phyloP scores from a whole-genome alignment of 2,113 vertebrate species.

The Limnothrissa miodon region DNA sequence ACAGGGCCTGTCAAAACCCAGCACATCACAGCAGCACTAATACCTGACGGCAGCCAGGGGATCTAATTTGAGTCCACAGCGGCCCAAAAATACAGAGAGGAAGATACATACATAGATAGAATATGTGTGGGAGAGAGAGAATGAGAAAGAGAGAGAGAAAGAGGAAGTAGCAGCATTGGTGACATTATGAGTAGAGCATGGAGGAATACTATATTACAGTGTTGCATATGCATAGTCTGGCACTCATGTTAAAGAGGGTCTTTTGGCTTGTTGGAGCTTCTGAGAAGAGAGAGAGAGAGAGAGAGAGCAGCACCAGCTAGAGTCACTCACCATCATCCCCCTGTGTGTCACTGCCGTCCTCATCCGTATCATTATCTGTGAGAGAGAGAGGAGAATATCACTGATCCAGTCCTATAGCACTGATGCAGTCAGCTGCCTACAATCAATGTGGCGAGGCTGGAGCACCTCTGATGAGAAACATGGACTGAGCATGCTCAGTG shows the following conservation, averaged over 20 bases:
- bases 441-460: not conserved
- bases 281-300: not conserved
- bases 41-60: not conserved
- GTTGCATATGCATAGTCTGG: not conserved
- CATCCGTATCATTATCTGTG: constrained; percentile 62
- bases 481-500: not conserved
- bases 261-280: not conserved
- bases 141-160: too few species aligned
- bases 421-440: not conserved
- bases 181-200: not conserved
- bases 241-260: not conserved
- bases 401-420: not conserved
- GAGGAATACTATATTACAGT: not conserved
- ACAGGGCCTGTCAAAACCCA: not conserved
- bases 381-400: constrained; percentile 21
- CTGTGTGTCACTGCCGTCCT: constrained; percentile 60
- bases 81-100: not conserved
- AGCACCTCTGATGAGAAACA: not conserved
- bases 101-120: too few species aligned
- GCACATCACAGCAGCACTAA: not conserved
- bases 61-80: not conserved
- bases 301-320: constrained; percentile 7
- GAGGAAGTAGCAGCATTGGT: too few species aligned
- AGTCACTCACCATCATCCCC: constrained; percentile 68
- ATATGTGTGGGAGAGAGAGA: too few species aligned